Evolutionary conservation across 23 tunicate genomes (phyloP).

Genomic region (Ciona savignyi): DNA sequence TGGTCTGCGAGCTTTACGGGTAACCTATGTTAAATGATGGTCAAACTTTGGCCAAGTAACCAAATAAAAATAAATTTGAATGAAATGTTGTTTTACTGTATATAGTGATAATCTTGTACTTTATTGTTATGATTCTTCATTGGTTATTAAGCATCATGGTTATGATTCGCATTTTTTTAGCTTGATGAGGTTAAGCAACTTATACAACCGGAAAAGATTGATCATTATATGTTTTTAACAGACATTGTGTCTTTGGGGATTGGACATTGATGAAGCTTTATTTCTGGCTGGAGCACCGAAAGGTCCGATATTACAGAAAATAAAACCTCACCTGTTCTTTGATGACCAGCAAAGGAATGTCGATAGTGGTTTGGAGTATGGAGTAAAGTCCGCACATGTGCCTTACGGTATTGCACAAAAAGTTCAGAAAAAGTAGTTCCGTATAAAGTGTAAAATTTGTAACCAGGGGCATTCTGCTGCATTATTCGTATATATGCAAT

Average conservation of each 20-base stretch:
- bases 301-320: conserved; percentile 92
- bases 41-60: no score
- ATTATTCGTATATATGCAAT: not conserved
- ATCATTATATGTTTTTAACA: conserved; percentile 23
- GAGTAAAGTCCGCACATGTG: conserved; percentile 92
- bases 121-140: no score
- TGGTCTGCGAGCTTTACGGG: conserved; percentile 78
- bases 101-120: no score
- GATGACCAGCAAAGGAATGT: conserved; percentile 92
- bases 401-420: conserved; percentile 90
- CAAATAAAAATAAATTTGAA: no score
- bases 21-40: no score
- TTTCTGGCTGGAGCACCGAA: conserved; percentile 99
- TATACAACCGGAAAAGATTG: no score
- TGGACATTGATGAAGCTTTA: conserved; percentile 98
- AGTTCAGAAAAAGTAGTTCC: conserved; percentile 11
- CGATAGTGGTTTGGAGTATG: conserved; percentile 79
- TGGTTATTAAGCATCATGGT: no score
- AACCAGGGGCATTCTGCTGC: not conserved
- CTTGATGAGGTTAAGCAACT: no score
- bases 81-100: no score
- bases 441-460: no score
- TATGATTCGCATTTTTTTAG: no score
- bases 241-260: conserved; percentile 93
- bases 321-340: conserved; percentile 94